A percentile compares a stretch with the other conserved stretches of the same genome.
Conservation (phyloP, 2,797 vertebrate genomes). For the Neopelma chrysocephalum region DNA sequence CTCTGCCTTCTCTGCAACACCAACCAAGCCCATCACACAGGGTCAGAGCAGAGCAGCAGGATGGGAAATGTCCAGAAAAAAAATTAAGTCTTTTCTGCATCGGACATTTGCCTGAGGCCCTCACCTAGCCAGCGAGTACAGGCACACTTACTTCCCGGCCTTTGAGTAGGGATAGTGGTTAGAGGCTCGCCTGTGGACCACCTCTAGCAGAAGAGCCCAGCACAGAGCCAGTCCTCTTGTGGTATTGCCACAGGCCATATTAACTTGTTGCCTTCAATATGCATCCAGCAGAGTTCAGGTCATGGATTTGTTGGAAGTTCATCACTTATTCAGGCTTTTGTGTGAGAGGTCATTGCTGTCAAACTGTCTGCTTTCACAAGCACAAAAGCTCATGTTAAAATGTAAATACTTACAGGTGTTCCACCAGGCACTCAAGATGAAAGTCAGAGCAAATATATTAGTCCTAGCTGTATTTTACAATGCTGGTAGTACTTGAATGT, state of each 20-base stretch:
- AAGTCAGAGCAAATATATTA: constrained; percentile 65
- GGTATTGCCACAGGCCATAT: constrained; percentile 36
- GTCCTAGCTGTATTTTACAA: not conserved
- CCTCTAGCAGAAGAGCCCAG: constrained; percentile 8
- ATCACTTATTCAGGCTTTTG: constrained; percentile 68
- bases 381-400: constrained; percentile 64
- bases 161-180: not conserved
- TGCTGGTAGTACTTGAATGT: constrained; percentile 37
- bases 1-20: not conserved
- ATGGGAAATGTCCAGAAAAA: not conserved
- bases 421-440: constrained; percentile 61
- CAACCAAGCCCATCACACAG: not conserved
- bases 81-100: not conserved
- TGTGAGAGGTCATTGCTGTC: constrained; percentile 59
- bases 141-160: not conserved
- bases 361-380: constrained; percentile 62
- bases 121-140: not conserved
- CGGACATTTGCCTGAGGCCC: not conserved
- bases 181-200: not conserved
- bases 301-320: constrained; percentile 65
- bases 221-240: not conserved
- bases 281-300: constrained; percentile 65
- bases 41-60: not conserved
- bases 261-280: constrained; percentile 56
- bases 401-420: constrained; percentile 71